phyloP scores from a whole-genome alignment of 1,140 invertebrate genomes.

The Macrobrachium nipponense region DNA sequence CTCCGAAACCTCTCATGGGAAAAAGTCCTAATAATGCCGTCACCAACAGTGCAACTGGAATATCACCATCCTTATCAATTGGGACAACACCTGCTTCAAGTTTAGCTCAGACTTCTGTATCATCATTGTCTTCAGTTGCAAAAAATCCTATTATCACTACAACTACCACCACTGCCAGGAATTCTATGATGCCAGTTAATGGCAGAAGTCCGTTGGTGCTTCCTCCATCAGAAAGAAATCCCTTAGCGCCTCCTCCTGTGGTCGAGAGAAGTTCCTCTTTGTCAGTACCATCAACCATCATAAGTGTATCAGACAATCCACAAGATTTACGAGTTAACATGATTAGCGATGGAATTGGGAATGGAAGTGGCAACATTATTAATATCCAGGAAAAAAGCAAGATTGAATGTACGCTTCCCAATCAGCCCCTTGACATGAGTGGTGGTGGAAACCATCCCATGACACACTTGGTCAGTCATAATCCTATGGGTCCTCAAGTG shows the following conservation, averaged over 20 bases:
- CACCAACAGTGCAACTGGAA: slow-evolving; percentile 16
- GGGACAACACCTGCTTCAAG: not conserved
- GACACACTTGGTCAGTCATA: slow-evolving; percentile 32
- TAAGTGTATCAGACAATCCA: slow-evolving; percentile 27
- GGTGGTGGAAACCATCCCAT: slow-evolving; percentile 15
- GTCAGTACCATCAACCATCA: not conserved
- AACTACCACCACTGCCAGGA: slow-evolving; percentile 4
- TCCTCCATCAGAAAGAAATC: slow-evolving; percentile 24
- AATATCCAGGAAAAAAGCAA: slow-evolving; percentile 21
- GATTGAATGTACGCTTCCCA: slow-evolving; percentile 9
- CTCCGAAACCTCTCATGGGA: slow-evolving; percentile 44
- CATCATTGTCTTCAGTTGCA: slow-evolving; percentile 12
- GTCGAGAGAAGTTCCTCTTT: not conserved
- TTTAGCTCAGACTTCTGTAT: no score
- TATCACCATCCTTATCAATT: not conserved
- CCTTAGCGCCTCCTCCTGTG: no score
- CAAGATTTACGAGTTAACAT: slow-evolving; percentile 49
- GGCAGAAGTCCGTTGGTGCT: slow-evolving; percentile 30
- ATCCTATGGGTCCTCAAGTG: slow-evolving; percentile 18
- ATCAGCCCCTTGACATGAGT: slow-evolving; percentile 45
- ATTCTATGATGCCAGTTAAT: not conserved
- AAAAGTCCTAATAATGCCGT: slow-evolving; percentile 16
- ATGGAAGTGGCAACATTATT: slow-evolving; percentile 12
- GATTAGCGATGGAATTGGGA: slow-evolving; percentile 7
- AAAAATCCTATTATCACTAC: slow-evolving; percentile 17